Percentiles rank a stretch among this genome's conserved stretches.
Conservation (phyloP, 2,888 invertebrate genomes). For the Diloba caeruleocephala region DNA sequence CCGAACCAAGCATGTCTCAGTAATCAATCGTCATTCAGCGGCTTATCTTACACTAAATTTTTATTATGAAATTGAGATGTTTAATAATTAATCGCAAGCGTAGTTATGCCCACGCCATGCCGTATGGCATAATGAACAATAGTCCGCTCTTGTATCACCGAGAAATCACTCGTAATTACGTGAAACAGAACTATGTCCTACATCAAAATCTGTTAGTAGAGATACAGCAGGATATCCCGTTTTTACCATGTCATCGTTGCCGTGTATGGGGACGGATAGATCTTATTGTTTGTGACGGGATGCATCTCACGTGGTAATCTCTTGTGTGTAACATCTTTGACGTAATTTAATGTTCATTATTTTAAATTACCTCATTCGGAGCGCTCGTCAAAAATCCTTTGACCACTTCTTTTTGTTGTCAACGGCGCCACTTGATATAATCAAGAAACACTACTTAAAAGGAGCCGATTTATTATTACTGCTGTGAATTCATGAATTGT, state of each 20-base stretch:
- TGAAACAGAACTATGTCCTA: conserved; percentile 26
- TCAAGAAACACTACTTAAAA: conserved; percentile 54
- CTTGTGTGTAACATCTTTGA: conserved; percentile 46
- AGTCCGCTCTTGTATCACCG: conserved; percentile 38
- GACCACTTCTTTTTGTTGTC: conserved; percentile 64
- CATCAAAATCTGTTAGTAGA: conserved; percentile 41
- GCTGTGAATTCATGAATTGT: conserved; percentile 38
- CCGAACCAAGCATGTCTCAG: conserved; percentile 79
- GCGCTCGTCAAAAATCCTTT: conserved; percentile 66
- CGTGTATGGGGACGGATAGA: conserved; percentile 35
- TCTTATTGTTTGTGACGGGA: conserved; percentile 51
- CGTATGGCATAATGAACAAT: conserved; percentile 62
- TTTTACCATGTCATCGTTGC: conserved; percentile 49
- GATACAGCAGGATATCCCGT: conserved; percentile 55
- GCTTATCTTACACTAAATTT: conserved; percentile 77
- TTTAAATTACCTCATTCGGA: conserved; percentile 62
- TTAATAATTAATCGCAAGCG: conserved; percentile 58
- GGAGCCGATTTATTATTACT: conserved; percentile 41
- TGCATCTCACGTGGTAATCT: conserved; percentile 60
- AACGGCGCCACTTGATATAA: conserved; percentile 68
- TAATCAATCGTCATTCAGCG: conserved; percentile 76
- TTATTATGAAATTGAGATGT: conserved; percentile 76
- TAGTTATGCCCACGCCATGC: conserved; percentile 28
- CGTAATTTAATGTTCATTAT: conserved; percentile 67
- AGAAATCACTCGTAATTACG: conserved; percentile 29